These are phyloP conservation scores for Schlechtendalia chinensis DNA, from an alignment of 1,140 invertebrate species.

Conservation along the genomic window DNA sequence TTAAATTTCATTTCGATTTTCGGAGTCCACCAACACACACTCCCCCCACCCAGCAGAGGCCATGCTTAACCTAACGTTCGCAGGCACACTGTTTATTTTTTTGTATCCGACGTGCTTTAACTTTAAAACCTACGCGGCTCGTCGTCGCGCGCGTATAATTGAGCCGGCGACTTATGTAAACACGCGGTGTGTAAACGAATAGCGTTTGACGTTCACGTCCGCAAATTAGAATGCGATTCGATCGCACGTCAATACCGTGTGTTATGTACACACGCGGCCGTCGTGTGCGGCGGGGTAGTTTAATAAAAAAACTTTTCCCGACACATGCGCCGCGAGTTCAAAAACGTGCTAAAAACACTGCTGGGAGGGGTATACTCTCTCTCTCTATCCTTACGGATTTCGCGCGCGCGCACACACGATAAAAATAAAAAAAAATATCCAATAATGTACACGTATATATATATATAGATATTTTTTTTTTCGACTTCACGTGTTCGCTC, in stretches of 20 bases:
- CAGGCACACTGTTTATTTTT: too few relatives aligned
- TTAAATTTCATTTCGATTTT: too few relatives aligned
- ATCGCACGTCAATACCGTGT: constrained; percentile 28
- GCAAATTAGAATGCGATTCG: constrained; percentile 31
- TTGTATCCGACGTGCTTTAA: too few relatives aligned
- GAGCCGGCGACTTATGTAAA: too few relatives aligned
- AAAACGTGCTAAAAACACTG: constrained; percentile 21
- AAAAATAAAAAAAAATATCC: constrained; percentile 21
- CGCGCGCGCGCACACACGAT: constrained; percentile 4
- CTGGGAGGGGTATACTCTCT: neutral
- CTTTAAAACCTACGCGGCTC: too few relatives aligned
- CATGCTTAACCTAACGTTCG: too few relatives aligned
- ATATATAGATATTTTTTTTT: neutral
- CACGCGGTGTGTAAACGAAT: neutral
- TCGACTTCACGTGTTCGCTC: constrained; percentile 15
- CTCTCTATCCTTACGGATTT: neutral
- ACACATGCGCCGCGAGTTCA: constrained; percentile 15
- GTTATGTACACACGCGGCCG: neutral
- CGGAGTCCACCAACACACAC: too few relatives aligned
- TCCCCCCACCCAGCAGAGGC: too few relatives aligned
- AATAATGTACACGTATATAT: neutral
- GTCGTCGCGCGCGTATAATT: too few relatives aligned
- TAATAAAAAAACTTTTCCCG: constrained; percentile 27
- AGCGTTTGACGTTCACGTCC: neutral
- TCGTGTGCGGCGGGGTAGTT: neutral